Conservation (phyloP, 2,888 invertebrate genomes). For the Erebia epiphron region DNA sequence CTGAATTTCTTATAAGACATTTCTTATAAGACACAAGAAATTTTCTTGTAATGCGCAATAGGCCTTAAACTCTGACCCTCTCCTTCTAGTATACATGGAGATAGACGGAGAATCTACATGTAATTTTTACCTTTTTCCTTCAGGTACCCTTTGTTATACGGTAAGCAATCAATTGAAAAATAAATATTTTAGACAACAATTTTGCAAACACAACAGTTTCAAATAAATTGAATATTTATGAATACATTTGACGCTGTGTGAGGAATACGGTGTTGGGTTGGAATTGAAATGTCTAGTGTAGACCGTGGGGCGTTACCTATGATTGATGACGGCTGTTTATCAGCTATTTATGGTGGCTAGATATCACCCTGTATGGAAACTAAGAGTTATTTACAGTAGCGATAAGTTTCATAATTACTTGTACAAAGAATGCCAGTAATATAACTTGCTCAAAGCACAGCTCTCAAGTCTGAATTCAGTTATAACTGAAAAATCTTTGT, state of each 20-base stretch:
- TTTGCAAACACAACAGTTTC: background rate
- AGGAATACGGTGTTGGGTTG: constrained; percentile 20
- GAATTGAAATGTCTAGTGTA: constrained; percentile 35
- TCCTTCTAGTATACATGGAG: too few relatives aligned
- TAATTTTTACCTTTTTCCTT: too few relatives aligned
- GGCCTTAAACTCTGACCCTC: too few relatives aligned
- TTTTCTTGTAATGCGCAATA: too few relatives aligned
- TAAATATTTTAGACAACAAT: background rate
- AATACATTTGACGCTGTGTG: constrained; percentile 15
- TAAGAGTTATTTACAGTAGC: constrained; percentile 1
- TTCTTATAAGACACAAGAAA: too few relatives aligned
- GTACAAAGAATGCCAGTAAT: background rate
- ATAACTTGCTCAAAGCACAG: too few relatives aligned
- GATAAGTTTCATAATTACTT: background rate
- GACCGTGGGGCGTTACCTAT: constrained; percentile 24
- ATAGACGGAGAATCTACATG: too few relatives aligned
- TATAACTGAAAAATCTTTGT: too few relatives aligned
- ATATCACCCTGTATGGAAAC: constrained; percentile 13
- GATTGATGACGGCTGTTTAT: constrained; percentile 34
- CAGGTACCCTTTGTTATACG: too few relatives aligned
- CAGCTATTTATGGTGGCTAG: constrained; percentile 28
- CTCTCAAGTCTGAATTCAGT: too few relatives aligned
- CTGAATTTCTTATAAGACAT: too few relatives aligned
- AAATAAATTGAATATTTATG: constrained; percentile 2
- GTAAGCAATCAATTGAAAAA: background rate